These are phyloP conservation scores for Limnothrissa miodon DNA, from an alignment of 2,113 vertebrate species.

Conservation along the genomic window DNA sequence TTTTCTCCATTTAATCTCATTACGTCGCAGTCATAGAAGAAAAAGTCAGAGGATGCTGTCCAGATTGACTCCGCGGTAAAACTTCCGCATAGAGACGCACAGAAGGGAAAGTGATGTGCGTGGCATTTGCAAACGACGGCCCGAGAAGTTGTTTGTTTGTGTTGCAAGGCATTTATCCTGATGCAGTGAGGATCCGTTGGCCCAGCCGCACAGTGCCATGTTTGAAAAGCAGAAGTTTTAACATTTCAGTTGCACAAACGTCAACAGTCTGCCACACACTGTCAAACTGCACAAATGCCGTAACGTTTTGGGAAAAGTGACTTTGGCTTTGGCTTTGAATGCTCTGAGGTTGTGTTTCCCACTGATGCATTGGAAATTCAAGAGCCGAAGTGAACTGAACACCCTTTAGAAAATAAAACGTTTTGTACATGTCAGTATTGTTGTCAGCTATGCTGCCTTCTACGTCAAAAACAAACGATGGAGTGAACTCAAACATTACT, in stretches of 20 bases:
- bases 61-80: background rate
- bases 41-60: background rate
- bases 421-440: background rate
- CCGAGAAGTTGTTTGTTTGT: no score
- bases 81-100: background rate
- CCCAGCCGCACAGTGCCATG: background rate
- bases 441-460: background rate
- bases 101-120: background rate
- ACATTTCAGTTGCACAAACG: background rate
- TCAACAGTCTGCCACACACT: background rate
- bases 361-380: background rate
- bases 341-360: background rate
- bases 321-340: background rate
- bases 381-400: background rate
- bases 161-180: background rate
- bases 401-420: no score
- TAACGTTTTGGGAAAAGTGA: background rate
- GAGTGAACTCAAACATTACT: background rate
- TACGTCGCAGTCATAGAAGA: background rate
- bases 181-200: background rate
- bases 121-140: no score
- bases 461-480: background rate
- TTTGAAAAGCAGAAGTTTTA: background rate
- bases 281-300: background rate
- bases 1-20: background rate